Evolutionary conservation across 2,888 invertebrate species (phyloP), one percentile per base, ranked within the genome.

Genomic region (Sinodicranocentrus sp.): DNA sequence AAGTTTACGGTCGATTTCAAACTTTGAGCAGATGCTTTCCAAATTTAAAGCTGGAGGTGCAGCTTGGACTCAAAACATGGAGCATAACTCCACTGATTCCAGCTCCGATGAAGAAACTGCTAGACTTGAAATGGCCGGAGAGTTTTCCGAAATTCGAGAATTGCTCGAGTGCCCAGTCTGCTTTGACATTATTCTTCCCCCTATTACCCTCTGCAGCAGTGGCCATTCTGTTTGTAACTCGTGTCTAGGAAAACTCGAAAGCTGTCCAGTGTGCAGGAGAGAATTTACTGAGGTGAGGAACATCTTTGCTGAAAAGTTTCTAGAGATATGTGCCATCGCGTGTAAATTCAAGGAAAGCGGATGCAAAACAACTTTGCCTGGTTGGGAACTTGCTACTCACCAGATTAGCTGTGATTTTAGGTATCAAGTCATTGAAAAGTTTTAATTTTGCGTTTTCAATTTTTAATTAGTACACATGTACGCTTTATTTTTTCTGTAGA

Each of bases 111-210:
- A 13, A 8, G 5, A 8, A 5, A 39, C 6, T 39, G 39, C n/a
- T n/a, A 13, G 39, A 39, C 5, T 39, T 39, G 13, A 39, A 13
- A 5, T n/a, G n/a, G n/a, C n/a, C n/a, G n/a, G n/a, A n/a, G n/a
- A n/a, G n/a, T n/a, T n/a, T n/a, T 3, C 19, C 1, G 77, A 83
- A 28, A 25, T 83, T 17, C 54, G 61, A 1, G 71, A 76, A 28
- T 8, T 85, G 26, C 25, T 87, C 0, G 85, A 85, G 65, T 87
- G 87, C 19, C 87, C 87, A 0, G 85, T 87, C 3, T 87, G 87
- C 57, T 85, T 82, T 48, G 83, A 85, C 39, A 59, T 83, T 13
- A 75, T 82, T 1, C 52, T 86, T 0, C 85, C 87, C 6, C 87
- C 87, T 10, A 84, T 86, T 13, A 54, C 70, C 6, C 67, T 82